phyloP scores from a whole-genome alignment of 2,113 vertebrate species.

The Sphyrna mokarran region DNA sequence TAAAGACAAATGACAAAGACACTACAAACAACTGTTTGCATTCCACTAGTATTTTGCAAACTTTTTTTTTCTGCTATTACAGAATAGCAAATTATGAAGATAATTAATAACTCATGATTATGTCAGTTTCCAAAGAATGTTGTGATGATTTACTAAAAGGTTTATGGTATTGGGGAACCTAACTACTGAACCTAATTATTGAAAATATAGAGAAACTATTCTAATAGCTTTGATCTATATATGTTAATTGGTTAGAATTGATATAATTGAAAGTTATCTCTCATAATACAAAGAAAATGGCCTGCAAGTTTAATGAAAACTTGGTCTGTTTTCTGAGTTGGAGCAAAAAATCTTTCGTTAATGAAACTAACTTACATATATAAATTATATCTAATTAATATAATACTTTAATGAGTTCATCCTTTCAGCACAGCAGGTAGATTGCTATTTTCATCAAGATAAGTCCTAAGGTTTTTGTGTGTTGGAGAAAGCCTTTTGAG shows the following conservation, averaged over 20 bases:
- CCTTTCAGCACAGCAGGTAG: background rate
- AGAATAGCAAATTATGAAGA: slow-evolving; percentile 12
- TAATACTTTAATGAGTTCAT: slow-evolving; percentile 13
- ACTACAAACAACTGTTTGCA: background rate
- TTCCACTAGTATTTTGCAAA: background rate
- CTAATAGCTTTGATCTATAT: background rate
- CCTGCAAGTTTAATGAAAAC: background rate
- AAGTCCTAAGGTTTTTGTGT: background rate
- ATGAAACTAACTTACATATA: background rate
- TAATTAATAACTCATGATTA: background rate
- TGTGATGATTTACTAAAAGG: background rate
- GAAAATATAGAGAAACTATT: background rate
- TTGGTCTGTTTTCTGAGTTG: background rate
- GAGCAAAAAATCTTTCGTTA: background rate
- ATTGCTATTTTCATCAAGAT: background rate
- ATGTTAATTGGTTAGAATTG: background rate
- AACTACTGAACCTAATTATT: background rate
- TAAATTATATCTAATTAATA: slow-evolving; percentile 18
- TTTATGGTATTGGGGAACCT: background rate
- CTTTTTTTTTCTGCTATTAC: background rate
- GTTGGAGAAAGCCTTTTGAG: background rate
- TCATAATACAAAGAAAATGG: background rate
- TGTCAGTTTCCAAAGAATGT: background rate
- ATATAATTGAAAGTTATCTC: background rate
- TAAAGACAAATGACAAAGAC: background rate